Evolutionary conservation across 2,113 vertebrate genomes (phyloP).

Genomic region (Rhombomys opimus): DNA sequence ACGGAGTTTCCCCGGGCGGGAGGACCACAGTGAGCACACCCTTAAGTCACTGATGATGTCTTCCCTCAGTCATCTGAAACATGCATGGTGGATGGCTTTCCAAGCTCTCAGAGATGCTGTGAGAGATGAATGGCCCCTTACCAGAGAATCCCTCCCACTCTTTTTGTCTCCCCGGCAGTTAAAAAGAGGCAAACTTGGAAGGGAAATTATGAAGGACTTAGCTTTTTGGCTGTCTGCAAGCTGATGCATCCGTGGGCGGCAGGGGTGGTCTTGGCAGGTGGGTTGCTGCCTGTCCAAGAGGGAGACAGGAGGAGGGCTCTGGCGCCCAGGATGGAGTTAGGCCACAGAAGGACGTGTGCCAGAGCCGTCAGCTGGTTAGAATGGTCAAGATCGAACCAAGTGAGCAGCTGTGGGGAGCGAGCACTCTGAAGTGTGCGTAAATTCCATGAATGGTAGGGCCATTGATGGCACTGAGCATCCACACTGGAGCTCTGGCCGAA

Average conservation of each 20-base stretch:
- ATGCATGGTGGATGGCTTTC: constrained; percentile 58
- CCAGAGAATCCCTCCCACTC: constrained; percentile 50
- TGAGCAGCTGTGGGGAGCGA: background rate
- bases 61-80: constrained; percentile 56
- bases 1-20: background rate
- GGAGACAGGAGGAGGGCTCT: background rate
- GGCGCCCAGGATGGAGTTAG: background rate
- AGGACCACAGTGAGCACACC: background rate
- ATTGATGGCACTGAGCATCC: background rate
- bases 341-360: background rate
- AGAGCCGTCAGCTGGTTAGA: constrained; percentile 23
- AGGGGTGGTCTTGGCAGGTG: constrained; percentile 6
- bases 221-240: constrained; percentile 62
- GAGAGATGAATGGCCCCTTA: constrained; percentile 70
- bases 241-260: constrained; percentile 27
- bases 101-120: constrained; percentile 43
- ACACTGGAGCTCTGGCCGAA: background rate
- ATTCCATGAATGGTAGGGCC: background rate
- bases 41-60: constrained; percentile 32
- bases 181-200: constrained; percentile 79
- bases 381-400: background rate
- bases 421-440: rapidly evolving
- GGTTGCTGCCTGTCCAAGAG: background rate
- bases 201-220: constrained; percentile 60
- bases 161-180: constrained; percentile 76